Evolutionary conservation across 2,113 vertebrate species (phyloP), one percentile per base, ranked within the genome.

Genomic region (Mormyrus lacerda): DNA sequence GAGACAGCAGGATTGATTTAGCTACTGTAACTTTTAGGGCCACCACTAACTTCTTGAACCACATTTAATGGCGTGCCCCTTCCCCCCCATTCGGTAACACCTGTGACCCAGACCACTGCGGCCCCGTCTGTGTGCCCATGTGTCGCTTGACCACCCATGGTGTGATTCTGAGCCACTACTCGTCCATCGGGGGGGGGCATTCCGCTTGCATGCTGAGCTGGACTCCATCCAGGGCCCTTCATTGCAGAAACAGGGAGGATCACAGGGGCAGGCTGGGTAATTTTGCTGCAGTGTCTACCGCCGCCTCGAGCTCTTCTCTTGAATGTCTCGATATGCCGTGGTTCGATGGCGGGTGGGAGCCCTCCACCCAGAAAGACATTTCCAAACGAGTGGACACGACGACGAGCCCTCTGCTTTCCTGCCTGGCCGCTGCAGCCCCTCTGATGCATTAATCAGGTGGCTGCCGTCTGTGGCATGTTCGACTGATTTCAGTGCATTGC

Each of bases 401-500:
- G 89, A 82, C 90, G 1, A 50, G 55, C 88, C 89, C 91, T 89
- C 88, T 91, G 88, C 88, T 91, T 87, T 58, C 27, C 55, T 10
- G 93, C 92, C 88, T 91, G 88, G 91, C 90, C 93, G 91, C 94
- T 90, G 91, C 94, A 92, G 91, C 91, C 91, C 92, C 91, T 91
- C 91, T 93, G 94, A 94, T 88, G 90, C 94, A 95, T 95, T 94
- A 93, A 94, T 95, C 94, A 93, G 92, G 89, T 91, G 53, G 91
- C 92, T 92, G 93, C 92, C 87, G 17, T 92, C 91, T 89, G 91
- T 88, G 88, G 87, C 92, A 93, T 91, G 90, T 93, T 93, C 92
- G 76, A 89, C 92, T 91, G 91, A 92, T 92, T 87, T 89, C 31
- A 48, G 91, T 91, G 91, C 88, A 90, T 91, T 87, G 90, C 91